Evolutionary conservation across 2,888 invertebrate genomes (phyloP).

Genomic region (Plagiodera versicolora): DNA sequence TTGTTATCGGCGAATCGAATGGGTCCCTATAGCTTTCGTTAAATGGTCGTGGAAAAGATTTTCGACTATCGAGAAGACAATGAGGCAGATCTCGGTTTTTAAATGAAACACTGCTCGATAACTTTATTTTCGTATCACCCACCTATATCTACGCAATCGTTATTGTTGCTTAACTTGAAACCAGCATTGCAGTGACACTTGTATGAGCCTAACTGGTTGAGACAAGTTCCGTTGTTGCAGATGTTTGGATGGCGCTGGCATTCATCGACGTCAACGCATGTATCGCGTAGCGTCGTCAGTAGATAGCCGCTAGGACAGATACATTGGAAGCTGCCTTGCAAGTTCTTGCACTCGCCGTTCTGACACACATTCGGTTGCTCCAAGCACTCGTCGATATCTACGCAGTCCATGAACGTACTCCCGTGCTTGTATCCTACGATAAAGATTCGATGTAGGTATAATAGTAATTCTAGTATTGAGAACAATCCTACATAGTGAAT

Average conservation of each 20-base stretch:
- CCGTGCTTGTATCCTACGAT: constrained; percentile 51
- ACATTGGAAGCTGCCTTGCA: constrained; percentile 78
- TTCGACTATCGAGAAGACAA: no score
- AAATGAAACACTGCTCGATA: neutral
- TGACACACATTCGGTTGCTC: constrained; percentile 69
- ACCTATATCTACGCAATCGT: constrained; percentile 80
- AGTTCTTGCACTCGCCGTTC: constrained; percentile 77
- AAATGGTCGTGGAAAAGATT: no score
- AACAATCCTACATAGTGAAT: no score
- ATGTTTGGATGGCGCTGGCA: constrained; percentile 71
- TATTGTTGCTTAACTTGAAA: constrained; percentile 75
- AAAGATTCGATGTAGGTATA: no score
- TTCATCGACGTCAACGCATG: constrained; percentile 74
- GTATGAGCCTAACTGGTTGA: constrained; percentile 71
- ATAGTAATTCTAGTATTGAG: no score
- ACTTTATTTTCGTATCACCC: constrained; percentile 62
- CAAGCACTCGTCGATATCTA: constrained; percentile 75
- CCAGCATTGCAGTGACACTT: constrained; percentile 75
- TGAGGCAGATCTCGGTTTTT: no score
- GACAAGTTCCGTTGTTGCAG: constrained; percentile 77
- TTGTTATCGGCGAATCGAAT: no score
- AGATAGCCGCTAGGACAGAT: constrained; percentile 75
- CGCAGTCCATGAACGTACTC: constrained; percentile 62
- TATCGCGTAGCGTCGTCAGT: constrained; percentile 65
- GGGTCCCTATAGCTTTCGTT: no score